A percentile compares a stretch with the other conserved stretches of the same genome.
phyloP scores from a whole-genome alignment of 2,113 vertebrate species.

The Menura novaehollandiae region DNA sequence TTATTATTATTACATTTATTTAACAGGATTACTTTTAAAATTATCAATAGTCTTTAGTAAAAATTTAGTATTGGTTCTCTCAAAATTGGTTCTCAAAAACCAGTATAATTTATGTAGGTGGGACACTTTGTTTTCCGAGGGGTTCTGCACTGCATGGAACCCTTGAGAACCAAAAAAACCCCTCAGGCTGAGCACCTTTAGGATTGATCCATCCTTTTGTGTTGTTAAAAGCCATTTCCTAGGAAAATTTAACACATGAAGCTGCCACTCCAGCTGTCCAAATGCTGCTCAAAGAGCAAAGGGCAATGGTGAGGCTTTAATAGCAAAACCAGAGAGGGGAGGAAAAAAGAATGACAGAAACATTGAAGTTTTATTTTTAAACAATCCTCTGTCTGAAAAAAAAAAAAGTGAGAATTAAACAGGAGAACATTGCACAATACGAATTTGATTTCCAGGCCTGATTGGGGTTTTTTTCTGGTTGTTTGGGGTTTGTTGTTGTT shows the following conservation, averaged over 20 bases:
- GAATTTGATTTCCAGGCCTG: constrained; percentile 14
- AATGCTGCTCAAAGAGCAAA: not conserved
- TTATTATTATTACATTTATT: no score
- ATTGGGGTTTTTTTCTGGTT: not conserved
- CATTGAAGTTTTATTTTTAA: not conserved
- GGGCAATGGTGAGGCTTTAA: not conserved
- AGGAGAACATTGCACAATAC: not conserved
- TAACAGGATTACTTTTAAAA: not conserved
- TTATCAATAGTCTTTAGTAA: not conserved
- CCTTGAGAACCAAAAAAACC: not conserved
- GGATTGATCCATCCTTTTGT: not conserved
- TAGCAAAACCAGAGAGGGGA: constrained; percentile 1
- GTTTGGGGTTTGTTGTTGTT: not conserved
- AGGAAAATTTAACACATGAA: not conserved
- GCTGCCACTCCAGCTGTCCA: not conserved
- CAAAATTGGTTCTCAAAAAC: not conserved
- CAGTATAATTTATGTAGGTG: constrained; percentile 15
- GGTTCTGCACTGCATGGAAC: not conserved
- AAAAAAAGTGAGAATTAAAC: not conserved
- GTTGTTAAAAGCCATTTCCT: not conserved
- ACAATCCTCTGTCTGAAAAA: not conserved
- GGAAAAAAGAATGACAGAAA: not conserved
- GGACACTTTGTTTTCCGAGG: constrained; percentile 13
- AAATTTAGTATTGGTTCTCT: not conserved
- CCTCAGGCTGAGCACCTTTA: not conserved